Evolutionary conservation across 2,888 invertebrate genomes (phyloP), one percentile per base, ranked within the genome.

Genomic region (Hesperia comma): DNA sequence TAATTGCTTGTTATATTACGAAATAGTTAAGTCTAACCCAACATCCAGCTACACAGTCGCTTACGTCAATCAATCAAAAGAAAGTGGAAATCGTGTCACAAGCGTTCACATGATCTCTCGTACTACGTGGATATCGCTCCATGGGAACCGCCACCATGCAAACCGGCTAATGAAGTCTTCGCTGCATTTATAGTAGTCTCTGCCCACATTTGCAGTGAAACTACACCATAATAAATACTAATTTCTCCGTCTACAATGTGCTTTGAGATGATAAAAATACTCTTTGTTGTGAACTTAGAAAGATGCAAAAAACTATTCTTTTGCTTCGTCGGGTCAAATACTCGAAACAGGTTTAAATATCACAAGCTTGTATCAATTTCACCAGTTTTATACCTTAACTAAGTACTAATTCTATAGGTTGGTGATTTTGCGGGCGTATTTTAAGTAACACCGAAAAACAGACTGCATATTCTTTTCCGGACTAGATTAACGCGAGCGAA

Each of bases 61-160:
- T 70, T 68, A 67, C 63, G 72, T 74, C 68, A 72, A 74, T 80
- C 74, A 76, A 79, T 80, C 71, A 75, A 71, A 82, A 75, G 84
- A 85, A 85, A 86, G 84, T 82, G 69, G 81, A 82, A 82, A 83
- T 80, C 77, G 77, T 80, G 80, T 79, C 75, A 71, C 54, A 46
- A 64, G 21, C 68, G 74, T 79, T 79, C 78, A 73, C 79, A 79
- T 70, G 74, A 76, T 77, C 78, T 79, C 78, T 72, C 74, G 69
- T 63, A 60, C 60, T 60, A 66, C 72, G 67, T 68, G 67, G 68
- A 55, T 21, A 8, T 49, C 41, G 63, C 43, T 56, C 51, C 73
- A 71, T 75, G 75, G 69, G 76, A 77, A 75, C 61, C 53, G 53
- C 33, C 57, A 51, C 56, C 37, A 63, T 68, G 64, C 67, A 70